These are phyloP conservation scores for Thripadectes ignobilis DNA, from an alignment of 2,797 vertebrate genomes.

Conservation along the genomic window DNA sequence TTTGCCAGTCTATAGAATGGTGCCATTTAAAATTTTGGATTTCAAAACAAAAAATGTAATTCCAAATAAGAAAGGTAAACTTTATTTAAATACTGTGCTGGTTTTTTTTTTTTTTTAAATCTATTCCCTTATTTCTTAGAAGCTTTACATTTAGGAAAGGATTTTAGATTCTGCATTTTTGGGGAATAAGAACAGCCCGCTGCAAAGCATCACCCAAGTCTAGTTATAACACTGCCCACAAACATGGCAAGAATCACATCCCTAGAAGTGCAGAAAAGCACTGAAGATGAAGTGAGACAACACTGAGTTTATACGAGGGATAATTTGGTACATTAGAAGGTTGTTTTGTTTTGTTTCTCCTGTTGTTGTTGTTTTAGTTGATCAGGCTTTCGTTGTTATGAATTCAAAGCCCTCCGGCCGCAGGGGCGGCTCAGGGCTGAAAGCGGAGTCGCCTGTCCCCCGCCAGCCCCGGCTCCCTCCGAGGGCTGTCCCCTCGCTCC, in stretches of 20 bases:
- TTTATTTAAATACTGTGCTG: background rate
- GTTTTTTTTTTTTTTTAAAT: background rate
- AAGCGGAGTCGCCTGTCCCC: background rate
- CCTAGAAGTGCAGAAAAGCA: background rate
- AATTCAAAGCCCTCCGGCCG: background rate
- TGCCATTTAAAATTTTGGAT: background rate
- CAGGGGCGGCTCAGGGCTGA: background rate
- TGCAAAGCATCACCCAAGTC: background rate
- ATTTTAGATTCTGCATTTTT: background rate
- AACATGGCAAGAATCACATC: background rate
- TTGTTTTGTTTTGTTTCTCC: background rate
- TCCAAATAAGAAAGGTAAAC: background rate
- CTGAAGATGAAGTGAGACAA: background rate
- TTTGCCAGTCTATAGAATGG: background rate
- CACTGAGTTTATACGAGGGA: background rate
- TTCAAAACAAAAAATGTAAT: background rate
- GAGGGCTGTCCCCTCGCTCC: background rate
- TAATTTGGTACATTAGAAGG: background rate
- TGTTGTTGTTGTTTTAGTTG: background rate
- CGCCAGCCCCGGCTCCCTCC: rapidly evolving
- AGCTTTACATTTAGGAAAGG: background rate
- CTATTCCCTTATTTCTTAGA: background rate
- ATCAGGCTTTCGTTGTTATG: background rate
- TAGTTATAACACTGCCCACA: background rate
- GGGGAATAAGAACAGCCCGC: background rate